These are phyloP conservation scores for Drosophila asahinai DNA, from an alignment of 1,140 invertebrate species.

Conservation along the genomic window DNA sequence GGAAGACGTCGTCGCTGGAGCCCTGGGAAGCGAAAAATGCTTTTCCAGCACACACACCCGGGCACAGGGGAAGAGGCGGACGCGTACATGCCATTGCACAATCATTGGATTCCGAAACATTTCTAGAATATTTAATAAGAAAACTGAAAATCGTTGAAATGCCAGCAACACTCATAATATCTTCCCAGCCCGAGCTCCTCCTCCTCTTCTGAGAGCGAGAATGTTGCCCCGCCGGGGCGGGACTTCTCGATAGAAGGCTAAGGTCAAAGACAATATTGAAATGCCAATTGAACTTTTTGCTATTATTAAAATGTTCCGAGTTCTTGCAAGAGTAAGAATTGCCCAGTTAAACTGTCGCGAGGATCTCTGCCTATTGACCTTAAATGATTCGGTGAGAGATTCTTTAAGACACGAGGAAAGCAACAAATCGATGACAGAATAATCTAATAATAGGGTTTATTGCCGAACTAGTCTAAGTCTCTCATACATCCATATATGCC, in stretches of 20 bases:
- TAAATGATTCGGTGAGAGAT: conserved; percentile 22
- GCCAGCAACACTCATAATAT: conserved; percentile 83
- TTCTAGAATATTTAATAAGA: conserved; percentile 84
- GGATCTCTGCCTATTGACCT: conserved; percentile 2
- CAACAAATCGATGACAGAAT: no score
- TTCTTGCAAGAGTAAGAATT: conserved; percentile 5
- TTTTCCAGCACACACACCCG: conserved; percentile 42
- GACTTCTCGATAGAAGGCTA: conserved; percentile 71
- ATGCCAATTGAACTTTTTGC: conserved; percentile 81
- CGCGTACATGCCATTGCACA: conserved; percentile 83
- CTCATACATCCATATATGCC: conserved; percentile 4
- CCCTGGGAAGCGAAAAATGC: conserved; percentile 73
- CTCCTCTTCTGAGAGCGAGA: conserved; percentile 10
- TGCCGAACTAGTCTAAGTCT: background rate
- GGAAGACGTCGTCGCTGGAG: conserved; percentile 47
- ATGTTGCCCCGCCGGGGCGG: conserved; percentile 34
- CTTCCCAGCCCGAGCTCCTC: conserved; percentile 25
- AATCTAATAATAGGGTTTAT: background rate
- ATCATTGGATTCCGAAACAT: conserved; percentile 84
- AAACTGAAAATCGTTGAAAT: conserved; percentile 84
- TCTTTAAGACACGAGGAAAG: background rate
- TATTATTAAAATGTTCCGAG: conserved; percentile 73
- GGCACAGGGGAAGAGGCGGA: background rate
- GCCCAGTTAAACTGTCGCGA: conserved; percentile 33
- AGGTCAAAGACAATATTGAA: conserved; percentile 83